Evolutionary conservation across 2,113 vertebrate genomes (phyloP).

Genomic region (Boleophthalmus pectinirostris): DNA sequence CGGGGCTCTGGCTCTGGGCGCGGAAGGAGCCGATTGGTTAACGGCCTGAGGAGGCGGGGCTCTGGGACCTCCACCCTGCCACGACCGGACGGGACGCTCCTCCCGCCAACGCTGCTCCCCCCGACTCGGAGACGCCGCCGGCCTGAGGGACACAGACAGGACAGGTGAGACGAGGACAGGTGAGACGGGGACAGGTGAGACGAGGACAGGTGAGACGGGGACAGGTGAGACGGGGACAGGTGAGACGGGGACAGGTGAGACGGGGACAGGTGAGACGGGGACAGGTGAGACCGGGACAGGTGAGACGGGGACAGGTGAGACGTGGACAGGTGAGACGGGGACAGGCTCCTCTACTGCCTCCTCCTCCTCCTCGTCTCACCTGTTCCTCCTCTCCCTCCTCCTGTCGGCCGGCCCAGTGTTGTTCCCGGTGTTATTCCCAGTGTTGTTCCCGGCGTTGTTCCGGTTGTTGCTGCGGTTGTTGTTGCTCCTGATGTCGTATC

Average conservation of each 20-base stretch:
- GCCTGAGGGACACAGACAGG: no score
- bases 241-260: no score
- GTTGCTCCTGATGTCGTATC: conserved; percentile 90
- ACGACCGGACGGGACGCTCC: conserved; percentile 68
- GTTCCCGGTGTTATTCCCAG: not conserved
- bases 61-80: conserved; percentile 59
- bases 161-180: no score
- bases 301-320: no score
- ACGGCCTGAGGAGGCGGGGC: conserved; percentile 40
- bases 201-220: no score
- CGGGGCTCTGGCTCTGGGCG: conserved; percentile 10
- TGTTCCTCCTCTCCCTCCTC: conserved; percentile 82
- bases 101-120: conserved; percentile 72
- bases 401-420: conserved; percentile 66
- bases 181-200: no score
- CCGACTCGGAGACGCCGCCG: conserved; percentile 54
- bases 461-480: conserved; percentile 70
- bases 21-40: conserved; percentile 20
- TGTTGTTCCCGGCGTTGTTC: conserved; percentile 39
- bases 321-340: no score
- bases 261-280: no score
- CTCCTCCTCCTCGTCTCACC: conserved; percentile 69
- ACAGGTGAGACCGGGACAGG: no score
- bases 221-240: no score
- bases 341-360: not conserved